These are phyloP conservation scores for Danaus melanippus DNA, from an alignment of 1,140 invertebrate genomes.

Conservation along the genomic window DNA sequence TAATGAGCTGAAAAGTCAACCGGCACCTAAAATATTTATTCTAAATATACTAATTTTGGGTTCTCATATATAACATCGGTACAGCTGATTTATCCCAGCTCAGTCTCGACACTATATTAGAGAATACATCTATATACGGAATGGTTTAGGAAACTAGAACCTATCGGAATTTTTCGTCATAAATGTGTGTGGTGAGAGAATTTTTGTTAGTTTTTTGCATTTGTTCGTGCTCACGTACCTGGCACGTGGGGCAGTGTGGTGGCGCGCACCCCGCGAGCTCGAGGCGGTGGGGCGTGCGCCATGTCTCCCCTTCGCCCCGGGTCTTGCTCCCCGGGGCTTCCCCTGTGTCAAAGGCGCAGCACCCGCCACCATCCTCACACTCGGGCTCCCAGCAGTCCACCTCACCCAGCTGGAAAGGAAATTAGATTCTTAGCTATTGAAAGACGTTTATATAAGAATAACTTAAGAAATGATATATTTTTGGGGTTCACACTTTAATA, in stretches of 20 bases:
- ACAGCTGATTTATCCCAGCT: no score
- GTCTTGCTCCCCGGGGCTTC: slow-evolving; percentile 77
- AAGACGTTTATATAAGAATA: background rate
- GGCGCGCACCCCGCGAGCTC: slow-evolving; percentile 59
- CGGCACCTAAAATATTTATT: no score
- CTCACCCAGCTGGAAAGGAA: slow-evolving; percentile 81
- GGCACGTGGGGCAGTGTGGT: slow-evolving; percentile 54
- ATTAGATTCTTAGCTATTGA: background rate
- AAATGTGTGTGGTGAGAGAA: no score
- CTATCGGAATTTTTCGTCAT: no score
- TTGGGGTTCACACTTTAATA: no score
- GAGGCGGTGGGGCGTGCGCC: slow-evolving; percentile 75
- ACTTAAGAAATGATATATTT: background rate
- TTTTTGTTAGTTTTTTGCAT: slow-evolving; percentile 3
- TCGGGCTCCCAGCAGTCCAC: slow-evolving; percentile 91
- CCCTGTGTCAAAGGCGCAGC: slow-evolving; percentile 74
- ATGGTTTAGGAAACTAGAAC: no score
- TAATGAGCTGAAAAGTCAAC: no score
- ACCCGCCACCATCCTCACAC: slow-evolving; percentile 83
- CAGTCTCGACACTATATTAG: no score
- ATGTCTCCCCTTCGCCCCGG: slow-evolving; percentile 55
- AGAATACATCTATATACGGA: no score
- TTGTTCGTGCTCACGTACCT: slow-evolving; percentile 28
- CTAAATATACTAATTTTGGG: no score
- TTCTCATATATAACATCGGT: no score